Conservation (phyloP, 2,888 invertebrate genomes). For the Watsonalla binaria region DNA sequence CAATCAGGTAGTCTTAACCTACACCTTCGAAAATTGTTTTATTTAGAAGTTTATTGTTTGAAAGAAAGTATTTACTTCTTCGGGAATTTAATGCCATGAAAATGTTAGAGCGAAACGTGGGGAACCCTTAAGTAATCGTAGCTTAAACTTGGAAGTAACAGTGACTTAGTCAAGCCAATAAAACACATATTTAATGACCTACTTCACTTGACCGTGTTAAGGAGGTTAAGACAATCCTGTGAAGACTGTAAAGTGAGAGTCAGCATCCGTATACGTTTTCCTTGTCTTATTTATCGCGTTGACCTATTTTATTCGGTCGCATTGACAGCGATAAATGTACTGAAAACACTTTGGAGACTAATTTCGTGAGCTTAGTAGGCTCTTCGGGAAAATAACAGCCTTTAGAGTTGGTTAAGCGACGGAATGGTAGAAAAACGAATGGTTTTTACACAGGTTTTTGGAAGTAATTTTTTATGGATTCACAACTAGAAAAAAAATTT, state of each 20-base stretch:
- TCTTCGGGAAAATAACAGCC: background rate
- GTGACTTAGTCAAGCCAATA: background rate
- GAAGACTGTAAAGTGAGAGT: background rate
- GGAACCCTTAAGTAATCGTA: too few relatives aligned
- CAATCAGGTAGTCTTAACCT: too few relatives aligned
- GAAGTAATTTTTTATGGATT: too few relatives aligned
- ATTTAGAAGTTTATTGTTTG: too few relatives aligned
- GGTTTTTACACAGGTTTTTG: too few relatives aligned
- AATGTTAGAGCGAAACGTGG: too few relatives aligned
- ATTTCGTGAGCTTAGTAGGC: background rate
- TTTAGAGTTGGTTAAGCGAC: background rate
- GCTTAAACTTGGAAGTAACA: too few relatives aligned
- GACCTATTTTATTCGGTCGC: conserved; percentile 6
- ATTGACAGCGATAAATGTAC: background rate
- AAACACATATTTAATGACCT: conserved; percentile 1
- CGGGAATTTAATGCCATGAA: too few relatives aligned
- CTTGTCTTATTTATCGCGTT: conserved; percentile 10
- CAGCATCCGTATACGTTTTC: conserved; percentile 9
- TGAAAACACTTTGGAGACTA: background rate
- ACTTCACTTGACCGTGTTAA: background rate
- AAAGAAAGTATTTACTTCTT: too few relatives aligned
- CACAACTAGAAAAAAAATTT: too few relatives aligned
- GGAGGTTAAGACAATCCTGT: background rate
- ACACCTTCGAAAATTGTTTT: too few relatives aligned
- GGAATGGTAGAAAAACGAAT: too few relatives aligned